A percentile compares a stretch with the other conserved stretches of the same genome.
These are phyloP conservation scores for Euthynnus affinis DNA, from an alignment of 2,797 vertebrate species.

Conservation along the genomic window DNA sequence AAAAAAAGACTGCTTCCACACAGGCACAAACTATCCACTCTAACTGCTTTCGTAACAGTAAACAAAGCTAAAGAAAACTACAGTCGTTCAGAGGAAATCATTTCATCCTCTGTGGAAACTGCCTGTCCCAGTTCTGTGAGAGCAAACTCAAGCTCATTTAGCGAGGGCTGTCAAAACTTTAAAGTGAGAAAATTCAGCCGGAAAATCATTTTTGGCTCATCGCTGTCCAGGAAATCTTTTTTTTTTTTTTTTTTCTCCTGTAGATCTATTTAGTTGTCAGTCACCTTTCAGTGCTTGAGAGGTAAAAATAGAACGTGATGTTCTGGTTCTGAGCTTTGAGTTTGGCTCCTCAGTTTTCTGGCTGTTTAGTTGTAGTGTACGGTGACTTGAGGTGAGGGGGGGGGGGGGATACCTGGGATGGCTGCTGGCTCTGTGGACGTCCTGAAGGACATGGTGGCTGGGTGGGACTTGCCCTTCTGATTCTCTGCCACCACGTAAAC, in stretches of 20 bases:
- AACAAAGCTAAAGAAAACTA: conserved; percentile 53
- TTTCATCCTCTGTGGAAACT: conserved; percentile 58
- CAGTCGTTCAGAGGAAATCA: conserved; percentile 44
- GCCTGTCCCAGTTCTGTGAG: conserved; percentile 70
- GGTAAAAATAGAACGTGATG: conserved; percentile 54
- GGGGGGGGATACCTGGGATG: conserved; percentile 92
- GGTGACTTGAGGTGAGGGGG: conserved; percentile 15
- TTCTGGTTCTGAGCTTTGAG: conserved; percentile 66
- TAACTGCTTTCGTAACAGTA: conserved; percentile 31
- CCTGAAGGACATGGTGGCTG: conserved; percentile 89
- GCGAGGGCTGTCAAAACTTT: conserved; percentile 67
- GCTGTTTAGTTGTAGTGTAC: conserved; percentile 43
- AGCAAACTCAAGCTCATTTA: conserved; percentile 78
- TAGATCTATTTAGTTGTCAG: conserved; percentile 67
- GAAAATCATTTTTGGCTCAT: conserved; percentile 66
- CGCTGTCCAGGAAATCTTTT: conserved; percentile 49
- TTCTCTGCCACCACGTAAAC: conserved; percentile 95
- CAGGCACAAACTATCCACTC: conserved; percentile 46
- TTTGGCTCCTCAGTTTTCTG: conserved; percentile 59
- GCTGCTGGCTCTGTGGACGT: conserved; percentile 92
- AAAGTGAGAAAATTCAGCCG: conserved; percentile 63
- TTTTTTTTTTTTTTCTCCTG: conserved; percentile 35
- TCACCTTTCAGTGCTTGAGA: conserved; percentile 53
- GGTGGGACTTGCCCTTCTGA: conserved; percentile 94
- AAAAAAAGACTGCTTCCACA: conserved; percentile 48